Base-by-base conservation (phyloP, 2,113 vertebrate species). In the Piprites chloris region DNA sequence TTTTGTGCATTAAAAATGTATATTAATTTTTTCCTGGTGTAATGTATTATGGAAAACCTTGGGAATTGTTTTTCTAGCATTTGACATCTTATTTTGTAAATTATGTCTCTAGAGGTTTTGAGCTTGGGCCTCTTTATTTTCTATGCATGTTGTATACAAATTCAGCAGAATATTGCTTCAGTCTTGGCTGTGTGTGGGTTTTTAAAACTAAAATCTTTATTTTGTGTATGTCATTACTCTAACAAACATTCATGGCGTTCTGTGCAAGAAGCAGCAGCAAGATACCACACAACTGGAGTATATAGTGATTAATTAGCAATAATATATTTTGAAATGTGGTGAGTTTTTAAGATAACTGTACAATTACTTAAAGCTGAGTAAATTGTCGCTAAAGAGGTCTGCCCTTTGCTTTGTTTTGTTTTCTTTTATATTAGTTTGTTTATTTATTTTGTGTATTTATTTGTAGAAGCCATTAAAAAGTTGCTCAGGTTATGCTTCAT, bases 71-170 rank as follows among this genome's bases (percentile, higher is more conserved):
- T 84, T 77, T 71, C 41, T 63, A 72, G 33, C 37, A 37, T 78
- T 91, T 95, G 88, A 96, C 65, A 78, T 93, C 72, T 92, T 90
- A 82, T 71, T 95, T 92, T 92, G 9, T 89, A 89, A 94, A 86
- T 87, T 53, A 33, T 61, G 24, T 88, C 90, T 94, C 61, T 16
- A 71, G 73, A 65, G 68, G 14, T 13, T 68, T 88, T 82, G 72
- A 72, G 32, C 44, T 81, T 86, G 46, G 6, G 8, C 30, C 14
- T 82, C 91, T 76, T 82, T 72, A 66, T 79, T 75, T 87, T 73
- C 41, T 79, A 3, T 81, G 17, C 13, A 32, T 50, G 23, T 73
- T 95, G 41, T 33, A 12, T 79, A 39, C 49, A 85, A 76, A 95
- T 87, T 92, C 77, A 84, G 53, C 53, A 93, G 85, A 92, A 55